Conservation (phyloP, 1,140 invertebrate species). For the Calephelis virginiensis region DNA sequence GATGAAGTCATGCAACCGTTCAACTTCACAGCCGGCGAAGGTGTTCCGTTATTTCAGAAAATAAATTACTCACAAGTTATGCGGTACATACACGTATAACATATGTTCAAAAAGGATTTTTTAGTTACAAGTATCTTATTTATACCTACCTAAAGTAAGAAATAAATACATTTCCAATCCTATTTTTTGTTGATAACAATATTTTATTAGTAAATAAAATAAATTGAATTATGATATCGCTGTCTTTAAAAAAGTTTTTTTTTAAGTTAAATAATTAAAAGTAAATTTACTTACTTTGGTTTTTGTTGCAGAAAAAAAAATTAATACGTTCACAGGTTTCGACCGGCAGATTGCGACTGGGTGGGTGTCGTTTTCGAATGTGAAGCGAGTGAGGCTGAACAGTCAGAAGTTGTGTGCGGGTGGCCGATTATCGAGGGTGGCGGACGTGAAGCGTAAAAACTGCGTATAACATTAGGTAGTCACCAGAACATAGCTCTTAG, state of each 20-base stretch:
- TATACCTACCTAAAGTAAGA: too few relatives aligned
- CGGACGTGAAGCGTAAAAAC: constrained; percentile 26
- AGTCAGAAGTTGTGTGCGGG: constrained; percentile 40
- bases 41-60: constrained; percentile 34
- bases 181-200: too few relatives aligned
- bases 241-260: not conserved
- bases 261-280: constrained; percentile 23
- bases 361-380: constrained; percentile 25
- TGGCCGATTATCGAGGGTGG: constrained; percentile 41
- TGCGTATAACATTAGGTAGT: not conserved
- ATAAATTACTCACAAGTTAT: constrained; percentile 14
- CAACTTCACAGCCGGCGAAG: constrained; percentile 34
- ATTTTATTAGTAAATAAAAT: not conserved
- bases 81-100: not conserved
- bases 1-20: constrained; percentile 53
- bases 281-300: constrained; percentile 48
- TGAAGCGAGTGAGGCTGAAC: constrained; percentile 26
- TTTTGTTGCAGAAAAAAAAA: constrained; percentile 38
- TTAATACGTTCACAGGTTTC: constrained; percentile 46
- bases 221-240: not conserved
- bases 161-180: not conserved
- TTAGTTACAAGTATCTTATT: too few relatives aligned
- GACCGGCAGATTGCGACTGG: constrained; percentile 56
- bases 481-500: not conserved
- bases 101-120: not conserved